Base-by-base conservation (phyloP, 35 echinoderm and acorn worm species). In the Heliocidaris tuberculata region DNA sequence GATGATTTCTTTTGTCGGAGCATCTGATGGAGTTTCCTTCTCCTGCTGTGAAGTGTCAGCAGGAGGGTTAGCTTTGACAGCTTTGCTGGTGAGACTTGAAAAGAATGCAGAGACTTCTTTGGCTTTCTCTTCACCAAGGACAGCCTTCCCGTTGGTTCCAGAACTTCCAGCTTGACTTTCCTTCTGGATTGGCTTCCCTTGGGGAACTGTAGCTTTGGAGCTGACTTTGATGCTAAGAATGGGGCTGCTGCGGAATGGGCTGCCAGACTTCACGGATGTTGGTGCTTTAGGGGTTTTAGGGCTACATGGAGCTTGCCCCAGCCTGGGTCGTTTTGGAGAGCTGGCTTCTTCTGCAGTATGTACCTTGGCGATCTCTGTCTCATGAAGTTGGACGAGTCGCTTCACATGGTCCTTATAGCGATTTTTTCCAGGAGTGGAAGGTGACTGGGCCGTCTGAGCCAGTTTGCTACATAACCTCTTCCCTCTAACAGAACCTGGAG, bases 391-490 rank as follows among this genome's bases (percentile, higher is more conserved):
- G 59, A 96, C 88, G 30, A 93, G 92, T 1, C 90, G 59, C 60
- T 94, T 93, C 13, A 96, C 95, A 49, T 94, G 92, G 65, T 93
- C 95, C 70, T 95, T 95, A 31, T 95, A 95, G 29, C 65, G 27
- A 50, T 85, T 89, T 30, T 47, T 85, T 32, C 86, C 85, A 31
- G 85, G 71, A 29, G 94, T 88, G 48, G 85, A 52, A 52, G 94
- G 48, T 52, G 94, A 89, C 48, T 48, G 0, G 48, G 47, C 9
- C 17, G 35, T 13, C 32, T 10, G 13, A 27, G 35, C 61, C n/a
- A 48, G 29, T 35, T 78, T 70, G 90, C 31, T 70, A 24, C 47
- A 16, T 31, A 49, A 93, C 32, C 54, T 93, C 42, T 29, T 31
- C 49, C 32, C 85, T 31, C 27, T 7, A 27, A 94, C 32, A 60